Base-by-base conservation (phyloP, 2,797 vertebrate genomes). In the Melanotaenia boesemani region DNA sequence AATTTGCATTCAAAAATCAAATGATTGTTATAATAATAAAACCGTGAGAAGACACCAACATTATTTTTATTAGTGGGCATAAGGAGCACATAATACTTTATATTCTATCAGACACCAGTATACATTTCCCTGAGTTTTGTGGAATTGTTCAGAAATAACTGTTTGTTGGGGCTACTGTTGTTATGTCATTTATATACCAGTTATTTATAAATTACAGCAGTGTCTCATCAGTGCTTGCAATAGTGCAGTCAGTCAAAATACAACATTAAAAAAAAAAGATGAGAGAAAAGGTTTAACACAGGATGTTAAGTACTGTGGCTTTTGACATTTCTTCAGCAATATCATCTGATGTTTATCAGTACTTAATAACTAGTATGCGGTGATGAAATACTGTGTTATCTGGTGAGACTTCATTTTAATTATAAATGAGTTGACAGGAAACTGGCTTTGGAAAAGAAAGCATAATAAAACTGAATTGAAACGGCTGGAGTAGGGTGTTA, bases 101-200 rank as follows among this genome's bases (percentile, higher is more conserved):
- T 70, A 36, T 60, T 61, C 63, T 2, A 70, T 58, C 12, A 36
- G 12, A 68, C 26, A 12, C 22, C 24, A 67, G 60, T 30, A 22
- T 34, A 20, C 20, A 66, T 72, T 72, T 70, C 62, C 83, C 82
- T 87, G 87, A 86, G 82, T 52, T 80, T 75, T 82, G 11, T 55
- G 37, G 24, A 28, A 65, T 2, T 1, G 30, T 65, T 81, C 5
- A 66, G 6, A 72, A 50, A 70, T 62, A 75, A 61, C 3, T 3
- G 41, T 55, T 63, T 69, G 26, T 70, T 58, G n/a, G 59, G 2
- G 56, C 62, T 50, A 1, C 15, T 50, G 30, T 57, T 8, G 8
- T 41, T 48, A 48, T 26, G 70, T 77, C 13, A 67, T 81, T 67
- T 20, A 32, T 34, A 58, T 30, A 50, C 1, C 18, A 67, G 20